Evolutionary conservation across 2,888 invertebrate genomes (phyloP).

Genomic region (Arrhopalites spinosus): DNA sequence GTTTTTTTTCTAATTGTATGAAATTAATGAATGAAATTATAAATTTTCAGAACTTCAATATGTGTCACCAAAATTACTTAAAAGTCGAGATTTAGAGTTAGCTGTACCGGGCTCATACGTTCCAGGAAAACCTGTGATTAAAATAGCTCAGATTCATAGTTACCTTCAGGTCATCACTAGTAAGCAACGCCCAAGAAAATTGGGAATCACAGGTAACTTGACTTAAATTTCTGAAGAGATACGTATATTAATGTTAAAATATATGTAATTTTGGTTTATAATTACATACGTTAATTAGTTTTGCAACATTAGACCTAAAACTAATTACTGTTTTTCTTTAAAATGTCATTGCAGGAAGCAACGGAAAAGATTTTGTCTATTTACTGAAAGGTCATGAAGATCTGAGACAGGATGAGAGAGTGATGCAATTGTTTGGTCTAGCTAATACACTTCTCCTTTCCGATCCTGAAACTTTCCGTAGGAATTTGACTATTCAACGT

Average conservation of each 20-base stretch:
- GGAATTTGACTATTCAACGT: constrained; percentile 77
- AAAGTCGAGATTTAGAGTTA: constrained; percentile 89
- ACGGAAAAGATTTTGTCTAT: constrained; percentile 98
- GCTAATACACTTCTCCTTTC: constrained; percentile 93
- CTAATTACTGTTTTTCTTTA: too few species aligned
- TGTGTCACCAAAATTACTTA: constrained; percentile 88
- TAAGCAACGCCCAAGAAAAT: constrained; percentile 94
- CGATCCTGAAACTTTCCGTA: constrained; percentile 92
- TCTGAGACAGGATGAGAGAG: constrained; percentile 95
- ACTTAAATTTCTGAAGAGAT: background rate
- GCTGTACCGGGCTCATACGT: constrained; percentile 98
- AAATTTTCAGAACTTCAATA: constrained; percentile 90
- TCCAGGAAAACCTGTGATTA: constrained; percentile 85
- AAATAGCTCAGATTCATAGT: constrained; percentile 87
- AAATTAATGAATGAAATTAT: too few species aligned
- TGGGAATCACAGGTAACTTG: constrained; percentile 74
- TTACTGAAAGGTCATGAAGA: constrained; percentile 99
- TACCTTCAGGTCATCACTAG: constrained; percentile 95
- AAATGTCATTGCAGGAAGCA: constrained; percentile 71
- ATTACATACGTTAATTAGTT: background rate
- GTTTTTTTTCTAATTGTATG: background rate
- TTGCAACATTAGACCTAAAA: background rate
- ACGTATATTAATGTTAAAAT: background rate
- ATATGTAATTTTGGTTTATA: background rate
- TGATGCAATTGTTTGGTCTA: constrained; percentile 96